Base-by-base conservation (phyloP, 2,113 vertebrate species). In the Thermophis baileyi region DNA sequence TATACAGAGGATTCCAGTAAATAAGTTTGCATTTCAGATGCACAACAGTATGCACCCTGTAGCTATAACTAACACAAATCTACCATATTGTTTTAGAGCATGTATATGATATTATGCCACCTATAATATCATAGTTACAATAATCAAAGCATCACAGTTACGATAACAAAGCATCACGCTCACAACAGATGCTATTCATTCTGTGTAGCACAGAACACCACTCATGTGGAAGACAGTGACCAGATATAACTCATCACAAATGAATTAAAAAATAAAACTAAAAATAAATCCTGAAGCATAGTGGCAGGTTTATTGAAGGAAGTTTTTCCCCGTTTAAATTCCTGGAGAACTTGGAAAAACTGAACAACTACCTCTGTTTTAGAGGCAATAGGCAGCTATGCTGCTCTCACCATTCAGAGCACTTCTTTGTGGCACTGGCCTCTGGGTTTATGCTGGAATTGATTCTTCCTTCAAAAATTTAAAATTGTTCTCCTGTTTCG, bases 401-500 rank as follows among this genome's bases (percentile, higher is more conserved):
- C 89, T 95, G 5, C 49, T 93, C 92, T 90, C 74, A 90, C 90
- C 94, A 89, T 91, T 93, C 49, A 93, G 46, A 85, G 87, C 40
- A 89, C n/a, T 86, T 10, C 11, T 91, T 24, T 94, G 90, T 89
- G 89, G 3, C 89, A 94, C 91, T 10, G 89, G 74, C 25, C 35
- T 95, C 1, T 11, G 89, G 87, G 14, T 60, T 92, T 94, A 94
- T 14, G 89, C 10, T 40, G 47, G 90, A 94, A 1, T 22, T 94
- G 69, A n/a, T 0, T 54, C 1, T 86, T 92, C 93, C 49, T 18
- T 86, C 35, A 57, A 95, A 60, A 90, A 94, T 88, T 89, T 94
- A 92, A 94, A 92, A 94, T 90, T 89, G 88, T 88, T 92, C 47
- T 94, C 93, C 35, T 92, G 74, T 94, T 90, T 92, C 81, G 20